Evolutionary conservation across 2,888 invertebrate species (phyloP).

Genomic region (Sussaba pulchella): DNA sequence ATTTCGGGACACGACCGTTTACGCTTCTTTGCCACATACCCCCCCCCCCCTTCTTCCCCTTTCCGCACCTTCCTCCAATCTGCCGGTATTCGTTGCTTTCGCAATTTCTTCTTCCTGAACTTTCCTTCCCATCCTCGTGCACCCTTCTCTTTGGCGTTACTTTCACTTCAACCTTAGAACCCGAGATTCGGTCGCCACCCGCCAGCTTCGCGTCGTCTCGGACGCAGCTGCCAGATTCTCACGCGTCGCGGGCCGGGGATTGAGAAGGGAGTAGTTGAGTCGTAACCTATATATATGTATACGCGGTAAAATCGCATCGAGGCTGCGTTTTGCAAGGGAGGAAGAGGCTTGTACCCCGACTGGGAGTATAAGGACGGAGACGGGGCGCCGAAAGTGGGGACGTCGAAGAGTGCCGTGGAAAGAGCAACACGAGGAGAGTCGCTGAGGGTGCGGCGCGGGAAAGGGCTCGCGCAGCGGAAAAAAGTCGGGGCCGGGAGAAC

Average conservation of each 20-base stretch:
- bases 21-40: constrained; percentile 35
- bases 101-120: constrained; percentile 34
- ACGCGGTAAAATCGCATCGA: constrained; percentile 9
- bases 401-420: constrained; percentile 33
- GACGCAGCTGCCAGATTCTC: constrained; percentile 58
- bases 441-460: not conserved
- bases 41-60: constrained; percentile 43
- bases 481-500: constrained; percentile 65
- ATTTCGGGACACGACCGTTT: constrained; percentile 29
- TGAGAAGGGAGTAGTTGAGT: constrained; percentile 22
- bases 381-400: constrained; percentile 25
- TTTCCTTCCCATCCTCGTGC: constrained; percentile 44
- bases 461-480: not conserved
- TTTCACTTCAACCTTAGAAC: constrained; percentile 54
- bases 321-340: not conserved
- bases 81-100: too few species aligned
- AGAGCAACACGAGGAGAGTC: constrained; percentile 54
- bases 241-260: constrained; percentile 33
- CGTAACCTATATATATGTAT: too few species aligned
- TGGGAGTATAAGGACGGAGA: constrained; percentile 41
- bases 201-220: constrained; percentile 58
- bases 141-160: constrained; percentile 52
- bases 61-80: too few species aligned
- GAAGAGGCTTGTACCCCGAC: constrained; percentile 6
- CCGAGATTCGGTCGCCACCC: constrained; percentile 17